A percentile compares a stretch with the other conserved stretches of the same genome.
Evolutionary conservation across 2,113 vertebrate species (phyloP).

Genomic region (Bos indicus): DNA sequence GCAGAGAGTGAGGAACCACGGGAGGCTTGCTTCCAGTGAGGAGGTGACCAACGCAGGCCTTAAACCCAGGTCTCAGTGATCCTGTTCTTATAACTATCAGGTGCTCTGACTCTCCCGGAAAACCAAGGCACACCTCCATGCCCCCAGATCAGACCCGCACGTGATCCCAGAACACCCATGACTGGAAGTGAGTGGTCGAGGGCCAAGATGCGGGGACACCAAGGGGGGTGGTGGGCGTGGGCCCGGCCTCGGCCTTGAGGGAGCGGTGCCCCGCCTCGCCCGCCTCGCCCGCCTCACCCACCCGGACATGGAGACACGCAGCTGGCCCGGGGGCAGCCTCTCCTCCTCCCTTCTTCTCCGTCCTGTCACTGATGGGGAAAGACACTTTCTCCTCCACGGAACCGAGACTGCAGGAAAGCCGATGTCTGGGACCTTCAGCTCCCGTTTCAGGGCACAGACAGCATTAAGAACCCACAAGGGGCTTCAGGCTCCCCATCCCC

Average conservation of each 20-base stretch:
- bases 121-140: no score
- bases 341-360: not conserved
- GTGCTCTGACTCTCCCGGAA: fast-evolving
- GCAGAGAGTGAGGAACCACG: no score
- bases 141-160: fast-evolving
- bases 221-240: fast-evolving
- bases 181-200: not conserved
- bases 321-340: not conserved
- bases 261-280: fast-evolving
- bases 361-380: not conserved
- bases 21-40: no score
- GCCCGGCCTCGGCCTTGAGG: fast-evolving
- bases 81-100: not conserved
- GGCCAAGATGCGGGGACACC: not conserved
- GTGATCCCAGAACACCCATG: fast-evolving
- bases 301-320: fast-evolving
- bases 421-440: fast-evolving
- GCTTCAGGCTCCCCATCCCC: fast-evolving
- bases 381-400: fast-evolving
- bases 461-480: not conserved
- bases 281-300: fast-evolving
- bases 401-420: not conserved
- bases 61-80: not conserved
- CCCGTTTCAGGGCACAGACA: not conserved
- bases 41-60: not conserved